These are phyloP conservation scores for Seira ritae DNA, from an alignment of 2,888 invertebrate genomes.

Conservation along the genomic window DNA sequence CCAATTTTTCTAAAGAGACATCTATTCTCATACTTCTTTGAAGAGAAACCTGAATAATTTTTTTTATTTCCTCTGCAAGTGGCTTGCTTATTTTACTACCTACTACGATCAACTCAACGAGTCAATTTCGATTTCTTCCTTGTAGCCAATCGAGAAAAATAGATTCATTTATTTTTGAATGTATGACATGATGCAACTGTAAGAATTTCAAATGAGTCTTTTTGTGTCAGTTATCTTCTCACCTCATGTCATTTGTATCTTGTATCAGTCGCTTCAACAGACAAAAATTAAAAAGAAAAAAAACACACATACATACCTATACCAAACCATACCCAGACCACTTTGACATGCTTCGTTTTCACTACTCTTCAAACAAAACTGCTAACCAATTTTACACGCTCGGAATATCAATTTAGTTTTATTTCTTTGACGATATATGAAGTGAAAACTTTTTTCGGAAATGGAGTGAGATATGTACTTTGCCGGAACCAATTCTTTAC, in stretches of 20 bases:
- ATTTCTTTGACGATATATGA: background rate
- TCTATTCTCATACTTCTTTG: too few relatives aligned
- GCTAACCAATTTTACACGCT: slow-evolving; percentile 4
- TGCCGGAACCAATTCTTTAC: too few relatives aligned
- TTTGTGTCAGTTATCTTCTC: slow-evolving; percentile 1
- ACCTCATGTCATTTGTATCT: slow-evolving; percentile 27
- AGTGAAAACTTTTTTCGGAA: background rate
- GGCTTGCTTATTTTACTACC: background rate
- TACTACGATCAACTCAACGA: background rate
- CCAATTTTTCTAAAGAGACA: too few relatives aligned
- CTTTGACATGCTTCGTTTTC: slow-evolving; percentile 11
- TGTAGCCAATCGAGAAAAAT: too few relatives aligned
- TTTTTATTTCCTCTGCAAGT: slow-evolving; percentile 26
- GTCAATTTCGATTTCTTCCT: too few relatives aligned
- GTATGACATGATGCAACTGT: too few relatives aligned
- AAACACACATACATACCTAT: too few relatives aligned
- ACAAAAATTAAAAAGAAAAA: too few relatives aligned
- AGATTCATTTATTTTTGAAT: too few relatives aligned
- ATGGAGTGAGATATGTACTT: too few relatives aligned
- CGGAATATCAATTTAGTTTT: background rate
- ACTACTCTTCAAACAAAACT: background rate
- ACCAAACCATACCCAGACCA: background rate
- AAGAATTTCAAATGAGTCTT: background rate
- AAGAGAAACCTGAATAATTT: background rate
- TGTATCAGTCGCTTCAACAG: background rate